Base-by-base conservation (phyloP, 2,797 vertebrate species). In the Sphenopsis melanotis region DNA sequence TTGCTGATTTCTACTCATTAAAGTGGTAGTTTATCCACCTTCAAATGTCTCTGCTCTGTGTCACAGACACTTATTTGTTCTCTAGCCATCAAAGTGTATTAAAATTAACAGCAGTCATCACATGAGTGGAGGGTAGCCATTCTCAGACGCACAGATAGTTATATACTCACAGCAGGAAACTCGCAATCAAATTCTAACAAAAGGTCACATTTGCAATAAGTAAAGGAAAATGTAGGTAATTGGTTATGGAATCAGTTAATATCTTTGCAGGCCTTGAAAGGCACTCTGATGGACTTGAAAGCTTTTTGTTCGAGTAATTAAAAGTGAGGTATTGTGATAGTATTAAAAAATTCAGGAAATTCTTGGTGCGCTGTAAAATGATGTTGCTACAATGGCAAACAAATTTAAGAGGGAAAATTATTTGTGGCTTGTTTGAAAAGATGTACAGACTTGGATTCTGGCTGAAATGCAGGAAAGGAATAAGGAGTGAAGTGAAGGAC, bases 191-290 rank as follows among this genome's bases (percentile, higher is more conserved):
- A 98, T 98, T 98, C 98, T 97, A 98, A 97, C 98, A 96, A 99
- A 99, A 99, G 99, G 99, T 99, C 99, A 99, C 99, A 99, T 99
- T 99, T 99, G 99, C 99, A 99, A 99, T 98, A 98, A 98, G 98
- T 98, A 97, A 97, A 95, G 97, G 97, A 98, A 98, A 98, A 98
- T 96, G 97, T 97, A 98, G 98, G 99, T 99, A 99, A 99, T 99
- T 99, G 99, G 98, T 98, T 98, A 98, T 93, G 96, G 98, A 98
- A 98, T 97, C 97, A 90, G 96, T 97, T 98, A 98, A 98, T 98
- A 98, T 98, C 97, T 98, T 98, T 50, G 52, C 92, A 49, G 94
- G 89, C 89, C 97, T 98, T 97, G 97, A 98, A 98, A 98, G 98
- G 98, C 98, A 98, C 97, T 98, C 97, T 98, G 98, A 98, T 37